Evolutionary conservation across 2,113 vertebrate species (phyloP), one percentile per base, ranked within the genome.

Genomic region (Cromileptes altivelis): DNA sequence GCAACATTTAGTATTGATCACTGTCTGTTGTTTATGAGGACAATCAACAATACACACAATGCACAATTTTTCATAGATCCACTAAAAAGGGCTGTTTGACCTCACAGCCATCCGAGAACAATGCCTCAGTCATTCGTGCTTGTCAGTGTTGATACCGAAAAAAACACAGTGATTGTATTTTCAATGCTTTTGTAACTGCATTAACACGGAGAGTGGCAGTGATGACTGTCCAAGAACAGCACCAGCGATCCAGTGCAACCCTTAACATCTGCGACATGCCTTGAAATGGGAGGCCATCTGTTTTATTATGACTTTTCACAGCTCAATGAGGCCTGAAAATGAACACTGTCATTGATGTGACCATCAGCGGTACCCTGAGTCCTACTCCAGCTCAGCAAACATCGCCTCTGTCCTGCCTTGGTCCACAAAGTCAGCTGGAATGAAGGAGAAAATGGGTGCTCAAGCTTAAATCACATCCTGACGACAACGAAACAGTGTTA

Each of bases 291-390:
- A 88, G 67, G 80, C 92, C 91, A 93, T 93, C 90, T 92, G 91
- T 88, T 93, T 90, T 91, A 90, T 92, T 89, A 91, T 80, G 81
- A 86, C 90, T 90, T 92, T 89, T 91, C 78, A 83, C 87, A 91
- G 88, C 85, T 92, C 92, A 92, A 40, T 86, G 92, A 86, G 84
- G 90, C 89, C 85, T 91, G 86, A 90, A 93, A 92, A 92, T 90
- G 84, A 91, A 91, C 90, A 92, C 25, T 50, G 62, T 79, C 79
- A 83, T 78, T 85, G 71, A 83, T 81, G 85, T 70, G 74, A 70
- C 70, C 88, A 86, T 78, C 50, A 37, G 80, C 79, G 64, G 52
- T n/a, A 75, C 84, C 61, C 70, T 1, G 49, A 78, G 37, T 83
- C 76, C 71, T 33, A 14, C 73, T 82, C 21, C 60, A 70, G 69